Percentiles rank a stretch among this genome's conserved stretches.
phyloP scores from a whole-genome alignment of 1,140 invertebrate species.

The Octopus bimaculoides region DNA sequence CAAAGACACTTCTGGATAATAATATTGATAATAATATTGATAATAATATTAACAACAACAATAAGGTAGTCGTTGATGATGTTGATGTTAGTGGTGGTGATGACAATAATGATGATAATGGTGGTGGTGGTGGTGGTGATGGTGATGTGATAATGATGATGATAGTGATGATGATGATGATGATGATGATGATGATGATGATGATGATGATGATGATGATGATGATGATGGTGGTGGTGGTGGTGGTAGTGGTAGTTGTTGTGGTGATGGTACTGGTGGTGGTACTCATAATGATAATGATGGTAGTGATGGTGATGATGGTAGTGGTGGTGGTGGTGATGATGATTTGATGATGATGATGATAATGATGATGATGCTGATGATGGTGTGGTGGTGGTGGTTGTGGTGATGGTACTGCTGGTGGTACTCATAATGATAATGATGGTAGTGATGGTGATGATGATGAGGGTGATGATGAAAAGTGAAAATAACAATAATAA shows the following conservation, averaged over 20 bases:
- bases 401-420: not conserved
- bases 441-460: not conserved
- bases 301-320: not conserved
- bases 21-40: not conserved
- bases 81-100: not conserved
- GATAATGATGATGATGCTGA: not conserved
- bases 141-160: not conserved
- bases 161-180: not conserved
- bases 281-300: not conserved
- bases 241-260: not conserved
- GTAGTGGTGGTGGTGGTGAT: not conserved
- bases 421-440: not conserved
- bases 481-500: not conserved
- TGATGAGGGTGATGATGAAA: not conserved
- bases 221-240: not conserved
- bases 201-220: not conserved
- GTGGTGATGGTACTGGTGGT: not conserved
- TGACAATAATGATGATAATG: not conserved
- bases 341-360: not conserved
- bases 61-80: not conserved
- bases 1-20: not conserved
- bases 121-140: not conserved
- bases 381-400: not conserved
- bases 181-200: not conserved
- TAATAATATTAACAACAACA: not conserved